These are phyloP conservation scores for Morbakka virulenta DNA, from an alignment of 30 jellyfish, hydroid and myxozoan genomes.

Conservation along the genomic window DNA sequence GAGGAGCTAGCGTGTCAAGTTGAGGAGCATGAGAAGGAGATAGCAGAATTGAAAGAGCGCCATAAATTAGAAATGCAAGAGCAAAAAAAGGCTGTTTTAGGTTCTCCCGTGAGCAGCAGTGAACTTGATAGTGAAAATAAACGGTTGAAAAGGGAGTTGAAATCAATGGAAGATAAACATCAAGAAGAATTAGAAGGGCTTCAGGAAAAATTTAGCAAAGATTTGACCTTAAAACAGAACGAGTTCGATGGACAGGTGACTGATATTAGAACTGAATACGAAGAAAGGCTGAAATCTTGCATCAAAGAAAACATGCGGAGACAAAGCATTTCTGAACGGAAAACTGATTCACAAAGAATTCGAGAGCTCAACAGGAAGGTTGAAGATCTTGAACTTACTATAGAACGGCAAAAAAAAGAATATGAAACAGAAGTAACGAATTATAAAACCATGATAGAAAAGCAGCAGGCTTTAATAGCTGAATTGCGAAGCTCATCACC, in stretches of 20 bases:
- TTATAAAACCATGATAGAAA: constrained; percentile 20
- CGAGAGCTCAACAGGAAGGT: constrained; percentile 60
- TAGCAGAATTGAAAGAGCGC: constrained; percentile 48
- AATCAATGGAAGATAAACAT: constrained; percentile 46
- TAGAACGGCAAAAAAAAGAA: constrained; percentile 64
- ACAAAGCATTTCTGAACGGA: constrained; percentile 82
- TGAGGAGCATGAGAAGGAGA: constrained; percentile 65
- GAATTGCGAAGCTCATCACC: constrained; percentile 47
- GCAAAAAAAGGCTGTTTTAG: constrained; percentile 2
- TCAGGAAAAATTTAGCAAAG: constrained; percentile 18
- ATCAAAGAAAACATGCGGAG: constrained; percentile 88
- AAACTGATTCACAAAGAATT: constrained; percentile 77
- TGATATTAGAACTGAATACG: constrained; percentile 86
- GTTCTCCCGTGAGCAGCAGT: constrained; percentile 7
- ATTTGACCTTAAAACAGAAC: constrained; percentile 50
- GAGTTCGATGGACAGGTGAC: constrained; percentile 71
- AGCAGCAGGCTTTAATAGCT: constrained; percentile 32
- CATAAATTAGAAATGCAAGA: constrained; percentile 44
- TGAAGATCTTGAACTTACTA: constrained; percentile 48
- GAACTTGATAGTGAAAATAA: constrained; percentile 29
- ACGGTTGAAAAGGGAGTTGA: constrained; percentile 19
- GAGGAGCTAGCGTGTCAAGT: constrained; percentile 32
- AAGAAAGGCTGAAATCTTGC: constrained; percentile 84
- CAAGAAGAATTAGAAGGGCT: constrained; percentile 41
- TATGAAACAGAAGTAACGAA: constrained; percentile 58